Percentiles rank a stretch among this genome's conserved stretches.
Evolutionary conservation across 1,140 invertebrate genomes (phyloP).

Genomic region (Metopolophium dirhodum): DNA sequence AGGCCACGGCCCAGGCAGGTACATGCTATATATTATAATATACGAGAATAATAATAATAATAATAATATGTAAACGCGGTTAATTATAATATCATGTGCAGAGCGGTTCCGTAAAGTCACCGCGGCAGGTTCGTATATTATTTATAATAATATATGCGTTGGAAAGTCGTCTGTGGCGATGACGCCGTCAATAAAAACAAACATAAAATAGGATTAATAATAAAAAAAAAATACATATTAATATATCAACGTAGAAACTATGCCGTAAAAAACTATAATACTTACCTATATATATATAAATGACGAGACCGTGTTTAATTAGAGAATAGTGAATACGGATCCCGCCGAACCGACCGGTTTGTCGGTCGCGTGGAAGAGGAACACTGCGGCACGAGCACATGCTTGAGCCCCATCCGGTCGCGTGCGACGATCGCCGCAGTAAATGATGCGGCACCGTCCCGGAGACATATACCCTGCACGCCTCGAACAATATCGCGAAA

Average conservation of each 20-base stretch:
- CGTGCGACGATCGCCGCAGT: background rate
- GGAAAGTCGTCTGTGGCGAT: background rate
- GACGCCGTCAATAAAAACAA: background rate
- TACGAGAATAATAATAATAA: background rate
- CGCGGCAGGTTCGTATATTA: background rate
- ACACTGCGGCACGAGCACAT: background rate
- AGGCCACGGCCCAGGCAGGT: background rate
- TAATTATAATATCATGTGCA: background rate
- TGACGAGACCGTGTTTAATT: background rate
- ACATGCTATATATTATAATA: too few relatives aligned
- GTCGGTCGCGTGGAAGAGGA: background rate
- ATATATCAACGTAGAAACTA: background rate
- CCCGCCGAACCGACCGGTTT: slow-evolving; percentile 11
- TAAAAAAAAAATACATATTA: background rate
- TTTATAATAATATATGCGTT: background rate
- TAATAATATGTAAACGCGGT: background rate
- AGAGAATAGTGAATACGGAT: background rate
- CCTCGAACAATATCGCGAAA: background rate
- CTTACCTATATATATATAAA: background rate
- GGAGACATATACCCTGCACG: background rate
- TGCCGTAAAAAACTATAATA: background rate
- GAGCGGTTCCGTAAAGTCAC: slow-evolving; percentile 25
- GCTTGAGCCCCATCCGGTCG: background rate
- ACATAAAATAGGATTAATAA: background rate
- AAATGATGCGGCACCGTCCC: background rate